Evolutionary conservation across 2,797 vertebrate genomes (phyloP), one percentile per base, ranked within the genome.

Genomic region (Staurois parvus): DNA sequence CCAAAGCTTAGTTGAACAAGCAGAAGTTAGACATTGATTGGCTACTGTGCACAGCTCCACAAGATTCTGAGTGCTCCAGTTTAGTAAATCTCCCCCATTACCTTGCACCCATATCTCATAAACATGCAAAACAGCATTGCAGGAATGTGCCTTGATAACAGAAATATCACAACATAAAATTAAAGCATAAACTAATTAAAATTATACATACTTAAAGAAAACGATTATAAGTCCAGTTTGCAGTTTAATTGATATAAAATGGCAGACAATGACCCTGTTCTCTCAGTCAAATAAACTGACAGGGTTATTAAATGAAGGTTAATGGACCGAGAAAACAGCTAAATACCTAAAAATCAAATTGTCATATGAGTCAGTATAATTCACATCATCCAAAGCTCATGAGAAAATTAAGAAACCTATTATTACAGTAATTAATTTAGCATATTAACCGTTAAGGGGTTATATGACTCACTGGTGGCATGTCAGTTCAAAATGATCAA

Each of bases 331-430:
- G 32, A 34, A 77, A 64, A 64, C 42, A 62, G 21, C 30, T 64
- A 77, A 77, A 40, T 64, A 77, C 32, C 75, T 62, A 56, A 37
- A 77, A 77, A 64, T 77, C 24, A 77, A 77, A 77, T 77, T 77
- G 52, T 77, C 75, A 77, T 34, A n/a, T 77, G 32, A 77, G 62
- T 59, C 56, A 64, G 48, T 26, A 77, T 24, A 77, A 77, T 64
- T 29, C 56, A 37, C 75, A 64, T 62, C 32, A 62, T 77, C 62
- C 30, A 64, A 37, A 29, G 75, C 32, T 77, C 32, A 37, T 77
- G 7, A 40, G 56, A 64, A 76, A 77, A 64, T 77, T 64, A 77
- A 64, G 45, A 34, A 77, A 32, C 56, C 75, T 64, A 64, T 77
- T 64, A 77, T 77, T 37, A 19, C 12, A 26, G 56, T 56, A 77